phyloP scores from a whole-genome alignment of 2,888 invertebrate genomes.

The Drosophila parthenogenetica region DNA sequence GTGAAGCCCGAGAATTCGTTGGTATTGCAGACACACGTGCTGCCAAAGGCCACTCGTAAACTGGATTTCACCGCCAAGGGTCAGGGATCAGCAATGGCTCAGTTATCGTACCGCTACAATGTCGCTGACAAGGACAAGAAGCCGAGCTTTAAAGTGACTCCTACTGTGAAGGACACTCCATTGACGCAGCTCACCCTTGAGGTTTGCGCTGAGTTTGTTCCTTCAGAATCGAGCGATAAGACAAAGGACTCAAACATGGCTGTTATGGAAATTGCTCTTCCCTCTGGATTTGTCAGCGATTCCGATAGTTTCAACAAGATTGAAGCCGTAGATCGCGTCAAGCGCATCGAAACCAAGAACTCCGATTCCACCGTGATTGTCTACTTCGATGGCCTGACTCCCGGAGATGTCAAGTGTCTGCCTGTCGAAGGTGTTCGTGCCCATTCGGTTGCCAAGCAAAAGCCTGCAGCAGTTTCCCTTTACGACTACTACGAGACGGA shows the following conservation, averaged over 20 bases:
- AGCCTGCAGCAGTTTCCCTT: slow-evolving; percentile 93
- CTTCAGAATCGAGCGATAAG: slow-evolving; percentile 51
- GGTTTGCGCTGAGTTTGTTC: slow-evolving; percentile 90
- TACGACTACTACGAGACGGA: slow-evolving; percentile 96
- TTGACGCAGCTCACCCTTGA: slow-evolving; percentile 92
- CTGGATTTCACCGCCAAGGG: slow-evolving; percentile 92
- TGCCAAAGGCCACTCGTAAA: slow-evolving; percentile 86
- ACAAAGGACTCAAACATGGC: slow-evolving; percentile 92
- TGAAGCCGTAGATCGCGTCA: slow-evolving; percentile 85
- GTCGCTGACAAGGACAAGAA: slow-evolving; percentile 94
- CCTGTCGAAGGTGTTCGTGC: slow-evolving; percentile 93
- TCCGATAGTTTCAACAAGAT: slow-evolving; percentile 89
- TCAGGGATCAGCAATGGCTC: slow-evolving; percentile 91
- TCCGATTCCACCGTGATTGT: slow-evolving; percentile 88
- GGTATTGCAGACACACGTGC: slow-evolving; percentile 91
- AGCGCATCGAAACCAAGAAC: slow-evolving; percentile 89
- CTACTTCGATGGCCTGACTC: slow-evolving; percentile 89
- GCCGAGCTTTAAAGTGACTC: slow-evolving; percentile 94
- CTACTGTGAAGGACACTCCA: slow-evolving; percentile 93
- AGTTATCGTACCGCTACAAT: slow-evolving; percentile 92
- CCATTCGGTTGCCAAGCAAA: slow-evolving; percentile 93
- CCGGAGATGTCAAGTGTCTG: slow-evolving; percentile 89
- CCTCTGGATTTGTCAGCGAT: slow-evolving; percentile 96
- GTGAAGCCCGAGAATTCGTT: slow-evolving; percentile 92
- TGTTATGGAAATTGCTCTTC: slow-evolving; percentile 94